phyloP scores from a whole-genome alignment of 2,888 invertebrate species.

The Perithous albicinctus region DNA sequence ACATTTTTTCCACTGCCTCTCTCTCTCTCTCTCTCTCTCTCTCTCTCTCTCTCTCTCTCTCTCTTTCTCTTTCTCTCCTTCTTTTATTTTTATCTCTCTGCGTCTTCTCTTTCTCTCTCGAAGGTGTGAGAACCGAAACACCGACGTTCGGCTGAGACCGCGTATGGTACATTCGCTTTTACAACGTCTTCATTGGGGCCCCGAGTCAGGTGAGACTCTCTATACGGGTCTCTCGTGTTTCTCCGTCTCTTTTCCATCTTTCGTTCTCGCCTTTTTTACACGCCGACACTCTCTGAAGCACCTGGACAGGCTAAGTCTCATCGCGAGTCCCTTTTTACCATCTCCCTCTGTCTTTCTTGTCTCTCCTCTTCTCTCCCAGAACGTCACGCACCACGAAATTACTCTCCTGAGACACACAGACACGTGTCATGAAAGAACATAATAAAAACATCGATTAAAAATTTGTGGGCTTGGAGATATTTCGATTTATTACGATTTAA shows the following conservation, averaged over 20 bases:
- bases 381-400: slow-evolving; percentile 62
- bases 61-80: too few species aligned
- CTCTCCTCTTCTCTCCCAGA: slow-evolving; percentile 53
- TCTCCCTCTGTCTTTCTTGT: slow-evolving; percentile 25
- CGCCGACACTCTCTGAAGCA: slow-evolving; percentile 37
- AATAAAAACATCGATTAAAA: slow-evolving; percentile 55
- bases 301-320: slow-evolving; percentile 49
- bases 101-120: slow-evolving; percentile 55
- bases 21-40: slow-evolving; percentile 13
- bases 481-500: slow-evolving; percentile 9
- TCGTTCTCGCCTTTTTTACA: slow-evolving; percentile 21
- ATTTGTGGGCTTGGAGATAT: slow-evolving; percentile 28
- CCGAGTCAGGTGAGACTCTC: slow-evolving; percentile 49
- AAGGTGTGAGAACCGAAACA: slow-evolving; percentile 83
- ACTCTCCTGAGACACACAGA: slow-evolving; percentile 47
- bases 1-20: slow-evolving; percentile 39
- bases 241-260: slow-evolving; percentile 33
- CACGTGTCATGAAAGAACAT: slow-evolving; percentile 59
- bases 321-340: slow-evolving; percentile 24
- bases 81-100: slow-evolving; percentile 19
- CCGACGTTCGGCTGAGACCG: slow-evolving; percentile 66
- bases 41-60: too few species aligned
- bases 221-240: slow-evolving; percentile 50
- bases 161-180: slow-evolving; percentile 76
- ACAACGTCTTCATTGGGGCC: slow-evolving; percentile 80